Evolutionary conservation across 2,888 invertebrate species (phyloP), one percentile per base, ranked within the genome.

Genomic region (Heliconius hortense): DNA sequence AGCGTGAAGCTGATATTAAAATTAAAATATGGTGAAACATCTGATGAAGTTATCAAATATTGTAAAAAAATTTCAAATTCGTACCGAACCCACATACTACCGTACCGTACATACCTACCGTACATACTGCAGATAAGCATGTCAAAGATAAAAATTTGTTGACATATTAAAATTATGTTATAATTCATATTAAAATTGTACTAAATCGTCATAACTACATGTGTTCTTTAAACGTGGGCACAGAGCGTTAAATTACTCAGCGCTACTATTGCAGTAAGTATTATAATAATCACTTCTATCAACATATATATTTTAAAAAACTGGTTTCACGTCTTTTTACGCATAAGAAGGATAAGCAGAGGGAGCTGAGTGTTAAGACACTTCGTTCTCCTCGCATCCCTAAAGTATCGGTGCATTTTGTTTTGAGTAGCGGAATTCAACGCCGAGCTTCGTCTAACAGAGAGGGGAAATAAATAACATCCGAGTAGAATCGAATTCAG

Each of bases 201-300:
- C 60, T 60, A 71, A 71, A 43, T 59, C 26, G 59, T 60, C 18
- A 71, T 71, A 71, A 71, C 60, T 21, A 71, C 39, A 15, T 15
- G 15, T 71, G 71, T 71, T 24, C 15, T 60, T 26, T 70, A 70
- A 60, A 15, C 39, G 39, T 24, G 60, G 11, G 24, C 39, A 26
- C 8, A 39, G 24, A 39, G 26, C 59, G 35, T 70, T 70, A 70
- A 71, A 71, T 71, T 71, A 39, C 71, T 71, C 2, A 15, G 4
- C 59, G 39, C 35, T 71, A 71, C 60, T 60, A 60, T 71, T 39
- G 60, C 18, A 24, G 35, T 15, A 5, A 59, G 0, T 8, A 63
- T 31, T 31, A 31, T 63, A 3, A 18, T 63, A 18, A 1, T 63
- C 10, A 63, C 18, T 28, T 31, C 1, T 24, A 59, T 59, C 26